These are phyloP conservation scores for Phaethornis superciliosus DNA, from an alignment of 2,113 vertebrate genomes.

Conservation along the genomic window DNA sequence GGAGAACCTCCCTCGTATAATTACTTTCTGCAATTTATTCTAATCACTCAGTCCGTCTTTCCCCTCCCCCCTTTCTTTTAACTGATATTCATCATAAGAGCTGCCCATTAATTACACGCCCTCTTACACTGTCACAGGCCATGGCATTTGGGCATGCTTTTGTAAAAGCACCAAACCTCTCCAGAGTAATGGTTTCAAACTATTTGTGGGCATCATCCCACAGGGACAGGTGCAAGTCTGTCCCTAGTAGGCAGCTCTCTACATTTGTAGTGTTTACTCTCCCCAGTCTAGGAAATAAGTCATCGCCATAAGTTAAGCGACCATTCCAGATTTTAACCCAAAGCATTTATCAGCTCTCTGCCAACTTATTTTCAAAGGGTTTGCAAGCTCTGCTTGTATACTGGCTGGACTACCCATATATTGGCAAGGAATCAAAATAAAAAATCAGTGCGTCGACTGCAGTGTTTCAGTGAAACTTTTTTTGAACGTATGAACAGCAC, in stretches of 20 bases:
- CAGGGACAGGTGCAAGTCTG: constrained; percentile 59
- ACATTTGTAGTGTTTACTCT: constrained; percentile 61
- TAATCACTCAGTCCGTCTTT: background rate
- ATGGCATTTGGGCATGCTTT: background rate
- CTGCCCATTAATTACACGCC: constrained; percentile 44
- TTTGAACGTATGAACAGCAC: background rate
- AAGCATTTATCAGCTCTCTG: background rate
- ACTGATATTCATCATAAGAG: constrained; percentile 28
- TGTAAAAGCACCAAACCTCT: constrained; percentile 47
- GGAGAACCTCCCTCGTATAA: background rate
- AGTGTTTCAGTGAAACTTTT: background rate
- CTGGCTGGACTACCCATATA: background rate
- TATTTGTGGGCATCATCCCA: constrained; percentile 66
- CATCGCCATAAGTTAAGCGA: background rate
- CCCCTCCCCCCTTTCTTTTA: background rate
- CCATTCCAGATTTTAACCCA: background rate
- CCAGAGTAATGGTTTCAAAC: constrained; percentile 42
- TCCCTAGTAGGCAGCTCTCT: constrained; percentile 25
- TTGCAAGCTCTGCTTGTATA: background rate
- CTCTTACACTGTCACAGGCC: constrained; percentile 58
- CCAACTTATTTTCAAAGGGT: constrained; percentile 8
- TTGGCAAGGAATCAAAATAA: constrained; percentile 9
- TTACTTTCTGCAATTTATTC: constrained; percentile 49
- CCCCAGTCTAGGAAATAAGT: constrained; percentile 38
- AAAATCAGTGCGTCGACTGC: background rate